Evolutionary conservation across 2,888 invertebrate genomes (phyloP).

Genomic region (Epirrhoe tristata): DNA sequence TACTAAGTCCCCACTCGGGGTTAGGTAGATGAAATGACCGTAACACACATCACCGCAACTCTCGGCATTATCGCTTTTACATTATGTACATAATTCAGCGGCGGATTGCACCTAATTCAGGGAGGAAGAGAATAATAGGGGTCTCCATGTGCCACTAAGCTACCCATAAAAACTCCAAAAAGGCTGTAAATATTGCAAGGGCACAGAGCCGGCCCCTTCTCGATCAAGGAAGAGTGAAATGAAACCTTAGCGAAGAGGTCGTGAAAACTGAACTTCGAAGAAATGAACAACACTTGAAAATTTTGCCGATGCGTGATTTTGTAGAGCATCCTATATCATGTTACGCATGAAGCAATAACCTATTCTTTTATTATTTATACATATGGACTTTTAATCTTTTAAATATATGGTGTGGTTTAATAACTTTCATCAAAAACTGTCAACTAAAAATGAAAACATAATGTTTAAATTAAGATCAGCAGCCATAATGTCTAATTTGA

Average conservation of each 20-base stretch:
- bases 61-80: constrained; percentile 21
- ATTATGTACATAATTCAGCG: constrained; percentile 15
- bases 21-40: background rate
- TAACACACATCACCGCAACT: constrained; percentile 19
- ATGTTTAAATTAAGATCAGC: too few species aligned
- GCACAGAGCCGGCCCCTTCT: constrained; percentile 15
- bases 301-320: constrained; percentile 1
- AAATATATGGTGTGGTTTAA: too few species aligned
- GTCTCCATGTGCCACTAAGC: constrained; percentile 34
- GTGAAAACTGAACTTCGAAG: background rate
- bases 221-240: background rate
- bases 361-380: background rate
- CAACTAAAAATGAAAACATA: too few species aligned
- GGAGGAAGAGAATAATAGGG: constrained; percentile 36
- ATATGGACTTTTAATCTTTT: too few species aligned
- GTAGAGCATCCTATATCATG: constrained; percentile 4
- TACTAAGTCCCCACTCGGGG: background rate
- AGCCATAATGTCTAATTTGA: too few species aligned
- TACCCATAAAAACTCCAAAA: constrained; percentile 40
- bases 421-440: too few species aligned
- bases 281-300: constrained; percentile 3
- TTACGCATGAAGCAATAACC: background rate
- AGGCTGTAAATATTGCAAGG: constrained; percentile 39
- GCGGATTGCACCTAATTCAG: constrained; percentile 32
- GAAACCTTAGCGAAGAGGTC: background rate